Conservation (phyloP, 2,113 vertebrate species). For the Zingel zingel region DNA sequence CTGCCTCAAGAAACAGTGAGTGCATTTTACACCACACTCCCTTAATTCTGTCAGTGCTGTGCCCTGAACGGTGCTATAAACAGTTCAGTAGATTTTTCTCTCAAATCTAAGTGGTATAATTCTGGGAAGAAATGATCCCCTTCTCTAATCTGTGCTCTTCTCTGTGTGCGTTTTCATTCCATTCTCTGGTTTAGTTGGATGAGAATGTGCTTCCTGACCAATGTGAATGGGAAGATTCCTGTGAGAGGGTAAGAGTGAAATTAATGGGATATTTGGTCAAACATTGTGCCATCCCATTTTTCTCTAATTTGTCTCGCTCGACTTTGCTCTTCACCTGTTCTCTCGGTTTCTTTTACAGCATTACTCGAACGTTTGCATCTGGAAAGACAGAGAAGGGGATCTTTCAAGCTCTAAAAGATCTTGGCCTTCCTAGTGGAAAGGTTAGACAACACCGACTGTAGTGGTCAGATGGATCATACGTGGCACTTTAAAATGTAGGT, state of each 20-base stretch:
- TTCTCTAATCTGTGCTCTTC: not conserved
- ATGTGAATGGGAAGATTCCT: conserved; percentile 96
- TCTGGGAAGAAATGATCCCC: not conserved
- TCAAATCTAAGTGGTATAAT: not conserved
- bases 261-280: not conserved
- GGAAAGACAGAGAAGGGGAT: conserved; percentile 99
- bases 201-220: conserved; percentile 96
- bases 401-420: conserved; percentile 97
- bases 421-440: conserved; percentile 99
- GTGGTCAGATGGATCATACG: not conserved
- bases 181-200: conserved; percentile 91
- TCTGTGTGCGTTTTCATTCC: not conserved
- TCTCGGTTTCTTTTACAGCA: conserved; percentile 79
- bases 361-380: conserved; percentile 98
- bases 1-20: conserved; percentile 99
- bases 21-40: conserved; percentile 28
- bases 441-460: conserved; percentile 74
- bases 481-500: not conserved
- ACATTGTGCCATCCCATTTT: not conserved
- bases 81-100: not conserved
- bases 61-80: not conserved
- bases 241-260: conserved; percentile 91
- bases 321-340: not conserved
- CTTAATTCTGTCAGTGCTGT: not conserved
- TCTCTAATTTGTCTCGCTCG: not conserved